phyloP scores from a whole-genome alignment of 2,797 vertebrate species.

The Sandelia bainsii region DNA sequence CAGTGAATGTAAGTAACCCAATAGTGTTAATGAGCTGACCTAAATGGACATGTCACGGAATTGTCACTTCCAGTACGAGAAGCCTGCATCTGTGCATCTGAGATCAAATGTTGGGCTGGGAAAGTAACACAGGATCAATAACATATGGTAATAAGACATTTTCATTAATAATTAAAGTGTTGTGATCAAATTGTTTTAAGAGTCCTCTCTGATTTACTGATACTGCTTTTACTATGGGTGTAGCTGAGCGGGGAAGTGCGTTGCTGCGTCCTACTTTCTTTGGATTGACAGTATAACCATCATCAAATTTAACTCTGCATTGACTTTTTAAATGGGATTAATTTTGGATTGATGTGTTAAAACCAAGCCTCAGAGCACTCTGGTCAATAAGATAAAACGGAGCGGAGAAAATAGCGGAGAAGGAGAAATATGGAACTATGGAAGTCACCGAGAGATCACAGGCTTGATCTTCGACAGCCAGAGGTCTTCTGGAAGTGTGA shows the following conservation, averaged over 20 bases:
- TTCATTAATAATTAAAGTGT: constrained; percentile 23
- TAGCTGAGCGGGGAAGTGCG: background rate
- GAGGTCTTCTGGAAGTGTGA: background rate
- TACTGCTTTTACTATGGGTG: background rate
- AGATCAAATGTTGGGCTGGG: background rate
- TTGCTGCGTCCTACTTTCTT: constrained; percentile 8
- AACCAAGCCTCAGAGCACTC: too few species aligned
- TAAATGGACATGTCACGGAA: constrained; percentile 65
- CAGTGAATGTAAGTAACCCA: constrained; percentile 41
- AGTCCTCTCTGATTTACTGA: background rate
- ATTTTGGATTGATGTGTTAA: background rate
- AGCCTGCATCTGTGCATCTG: too few species aligned
- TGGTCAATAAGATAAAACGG: background rate
- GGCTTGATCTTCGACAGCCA: background rate
- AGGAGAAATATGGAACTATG: background rate
- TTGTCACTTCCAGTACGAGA: constrained; percentile 20
- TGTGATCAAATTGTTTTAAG: constrained; percentile 8
- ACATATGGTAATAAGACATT: background rate
- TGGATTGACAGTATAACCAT: background rate
- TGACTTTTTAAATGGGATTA: background rate
- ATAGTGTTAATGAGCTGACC: constrained; percentile 59
- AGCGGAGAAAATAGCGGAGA: background rate
- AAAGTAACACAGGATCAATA: constrained; percentile 9
- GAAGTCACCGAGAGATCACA: too few species aligned
- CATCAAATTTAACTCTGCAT: background rate